Base-by-base conservation (phyloP, 1,140 invertebrate genomes). In the Polypedilum pembai region DNA sequence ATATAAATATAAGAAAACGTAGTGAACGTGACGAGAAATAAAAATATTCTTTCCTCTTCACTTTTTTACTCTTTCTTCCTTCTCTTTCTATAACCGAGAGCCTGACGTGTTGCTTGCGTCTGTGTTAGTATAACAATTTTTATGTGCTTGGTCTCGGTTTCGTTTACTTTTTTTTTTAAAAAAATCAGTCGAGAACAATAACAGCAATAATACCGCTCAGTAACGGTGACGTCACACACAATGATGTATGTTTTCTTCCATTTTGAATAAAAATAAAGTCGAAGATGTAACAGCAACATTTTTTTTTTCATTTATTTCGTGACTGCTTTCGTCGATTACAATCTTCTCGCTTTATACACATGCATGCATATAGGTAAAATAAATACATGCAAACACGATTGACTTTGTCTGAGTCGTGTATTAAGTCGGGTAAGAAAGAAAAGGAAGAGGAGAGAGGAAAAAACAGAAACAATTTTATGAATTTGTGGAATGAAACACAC, bases 401-500 rank as follows among this genome's bases (percentile, higher is more conserved):
- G 12, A 56, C 7, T 40, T 24, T 24, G 21, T 73, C 21, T 24
- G 15, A 73, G 40, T n/a, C 24, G 72, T 33, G 15, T 15, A 45
- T 40, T 18, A 18, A 41, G 18, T 17, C 18, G 7, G 8, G n/a
- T 15, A 73, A 45, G 24, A 33, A 33, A 33, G 24, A 33, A 33
- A n/a, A 33, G 24, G 24, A 33, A 33, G 24, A 33, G 24, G 24
- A 73, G 15, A 73, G 5, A 73, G 7, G 1, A 40, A 40, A 40
- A 73, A 41, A 56, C 12, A 15, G 45, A 56, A 56, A 56, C 45
- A 56, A 69, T 69, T 18, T 69, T 69, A 69, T 21, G 65, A 69
- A 69, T 69, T 69, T 69, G 65, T 69, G 65, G 65, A 69, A 69
- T 69, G 65, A 69, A 69, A 69, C 15, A 56, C 45, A 56, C 45